Evolutionary conservation across 2,888 invertebrate species (phyloP).

Genomic region (Automeris io): DNA sequence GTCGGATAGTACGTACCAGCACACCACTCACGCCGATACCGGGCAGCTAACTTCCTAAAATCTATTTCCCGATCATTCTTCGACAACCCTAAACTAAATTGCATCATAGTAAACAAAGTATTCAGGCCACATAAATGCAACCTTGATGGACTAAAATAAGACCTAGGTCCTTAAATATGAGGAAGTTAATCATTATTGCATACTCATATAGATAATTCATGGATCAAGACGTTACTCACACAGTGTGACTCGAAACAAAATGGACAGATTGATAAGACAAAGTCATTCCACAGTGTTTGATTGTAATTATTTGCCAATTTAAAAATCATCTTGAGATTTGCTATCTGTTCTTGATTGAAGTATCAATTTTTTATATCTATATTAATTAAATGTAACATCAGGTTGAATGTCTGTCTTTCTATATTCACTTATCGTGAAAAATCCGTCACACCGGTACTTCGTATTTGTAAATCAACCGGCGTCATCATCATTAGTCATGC

Average conservation of each 20-base stretch:
- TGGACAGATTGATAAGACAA: background rate
- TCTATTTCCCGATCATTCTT: no score
- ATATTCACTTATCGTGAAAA: no score
- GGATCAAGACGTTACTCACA: no score
- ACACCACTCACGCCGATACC: no score
- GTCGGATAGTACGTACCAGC: no score
- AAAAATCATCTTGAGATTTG: background rate
- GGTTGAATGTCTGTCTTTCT: no score
- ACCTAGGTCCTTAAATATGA: constrained; percentile 15
- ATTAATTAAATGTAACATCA: background rate
- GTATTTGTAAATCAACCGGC: no score
- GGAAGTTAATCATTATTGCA: constrained; percentile 20
- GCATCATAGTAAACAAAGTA: constrained; percentile 8
- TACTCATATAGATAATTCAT: constrained; percentile 17
- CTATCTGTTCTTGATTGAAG: constrained; percentile 2
- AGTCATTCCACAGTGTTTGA: background rate
- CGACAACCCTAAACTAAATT: constrained; percentile 1
- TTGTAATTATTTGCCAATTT: background rate
- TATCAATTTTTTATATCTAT: background rate
- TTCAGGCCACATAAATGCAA: constrained; percentile 9
- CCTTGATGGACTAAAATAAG: constrained; percentile 21
- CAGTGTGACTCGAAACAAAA: background rate
- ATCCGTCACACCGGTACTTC: no score
- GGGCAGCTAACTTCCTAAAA: no score
- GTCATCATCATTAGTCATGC: no score